Evolutionary conservation across 2,888 invertebrate species (phyloP), one percentile per base, ranked within the genome.

Genomic region (Cerceris rybyensis): DNA sequence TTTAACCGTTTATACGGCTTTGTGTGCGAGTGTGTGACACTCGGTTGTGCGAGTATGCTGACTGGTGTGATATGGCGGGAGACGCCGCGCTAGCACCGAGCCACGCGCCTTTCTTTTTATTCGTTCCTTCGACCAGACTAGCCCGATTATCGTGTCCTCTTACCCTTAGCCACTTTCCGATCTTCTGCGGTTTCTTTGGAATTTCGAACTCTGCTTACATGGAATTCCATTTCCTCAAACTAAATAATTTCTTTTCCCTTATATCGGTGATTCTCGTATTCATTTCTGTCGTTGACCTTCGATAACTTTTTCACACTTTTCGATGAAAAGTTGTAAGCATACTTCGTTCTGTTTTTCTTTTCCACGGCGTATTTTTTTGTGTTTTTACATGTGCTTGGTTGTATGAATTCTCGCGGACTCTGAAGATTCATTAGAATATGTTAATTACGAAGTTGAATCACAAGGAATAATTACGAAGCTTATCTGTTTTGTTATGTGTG

Each of bases 51-150:
- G 57, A 79, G 79, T 73, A 75, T 73, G 80, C 70, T 68, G 75
- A 77, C 75, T 81, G 77, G 84, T 63, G 78, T 83, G 89, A 89
- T 88, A 87, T 86, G 88, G 88, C 86, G 88, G 88, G 88, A 87
- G 88, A 89, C 89, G 88, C 87, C 83, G 79, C 81, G 83, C 81
- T 83, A 87, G 78, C 85, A 81, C 75, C 77, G 79, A 81, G 81
- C 85, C 86, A 86, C 79, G 79, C 81, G 79, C 82, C 82, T 86
- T 86, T 86, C 83, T 85, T 86, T 83, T 86, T 81, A 77, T 78
- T 77, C 80, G 58, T 52, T 60, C 73, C 70, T 75, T 77, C 70
- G 54, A 54, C 54, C 61, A 61, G 70, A 74, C 58, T 77, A 75
- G 72, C 63, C 78, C 63, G 80, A 78, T 83, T 84, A 78, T 76